Conservation (phyloP, 92 coral and sea anemone genomes). For the Nematostella vectensis region DNA sequence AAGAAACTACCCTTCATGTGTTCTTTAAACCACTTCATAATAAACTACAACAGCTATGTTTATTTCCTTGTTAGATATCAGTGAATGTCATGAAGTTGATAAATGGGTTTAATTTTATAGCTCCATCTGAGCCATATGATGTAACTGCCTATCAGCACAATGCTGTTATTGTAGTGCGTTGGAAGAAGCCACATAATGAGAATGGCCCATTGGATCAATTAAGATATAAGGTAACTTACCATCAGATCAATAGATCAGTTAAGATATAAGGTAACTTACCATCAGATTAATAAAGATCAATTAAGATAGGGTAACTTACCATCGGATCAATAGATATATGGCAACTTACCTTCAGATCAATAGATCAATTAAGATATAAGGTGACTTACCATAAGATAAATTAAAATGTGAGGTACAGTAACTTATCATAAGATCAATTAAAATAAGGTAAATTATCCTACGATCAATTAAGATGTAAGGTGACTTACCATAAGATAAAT, state of each 20-base stretch:
- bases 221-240: background rate
- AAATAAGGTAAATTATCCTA: no score
- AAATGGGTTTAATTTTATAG: no score
- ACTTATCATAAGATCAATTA: no score
- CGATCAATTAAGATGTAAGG: background rate
- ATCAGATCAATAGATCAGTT: background rate
- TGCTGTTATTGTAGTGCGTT: background rate
- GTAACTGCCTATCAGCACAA: slow-evolving; percentile 1
- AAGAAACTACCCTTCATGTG: no score
- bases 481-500: background rate
- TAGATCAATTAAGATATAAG: background rate
- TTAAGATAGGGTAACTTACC: no score
- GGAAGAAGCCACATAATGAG: slow-evolving; percentile 3
- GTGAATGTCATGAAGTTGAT: no score
- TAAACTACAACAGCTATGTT: no score
- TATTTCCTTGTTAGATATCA: no score
- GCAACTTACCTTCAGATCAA: no score
- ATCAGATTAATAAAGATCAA: no score
- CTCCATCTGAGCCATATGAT: slow-evolving; percentile 13
- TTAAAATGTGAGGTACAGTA: background rate
- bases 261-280: background rate
- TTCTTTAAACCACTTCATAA: no score
- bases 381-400: background rate
- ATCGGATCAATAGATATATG: no score
- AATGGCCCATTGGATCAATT: background rate